These are phyloP conservation scores for Buphagus erythrorhynchus DNA, from an alignment of 2,797 vertebrate species.

Conservation along the genomic window DNA sequence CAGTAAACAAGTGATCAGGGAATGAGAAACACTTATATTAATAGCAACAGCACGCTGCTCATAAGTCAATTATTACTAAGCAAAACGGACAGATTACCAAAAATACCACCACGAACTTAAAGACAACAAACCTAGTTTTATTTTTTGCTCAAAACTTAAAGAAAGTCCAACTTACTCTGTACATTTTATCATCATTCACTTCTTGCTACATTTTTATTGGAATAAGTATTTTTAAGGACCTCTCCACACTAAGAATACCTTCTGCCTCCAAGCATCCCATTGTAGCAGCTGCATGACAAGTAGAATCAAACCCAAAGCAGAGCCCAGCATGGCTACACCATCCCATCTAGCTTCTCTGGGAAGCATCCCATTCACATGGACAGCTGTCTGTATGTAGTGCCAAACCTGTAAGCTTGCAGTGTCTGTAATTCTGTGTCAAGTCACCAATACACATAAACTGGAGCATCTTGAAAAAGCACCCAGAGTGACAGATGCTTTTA, in stretches of 20 bases:
- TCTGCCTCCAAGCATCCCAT: not conserved
- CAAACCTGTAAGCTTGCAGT: not conserved
- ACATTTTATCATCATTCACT: not conserved
- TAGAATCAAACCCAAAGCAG: accelerated
- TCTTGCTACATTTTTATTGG: not conserved
- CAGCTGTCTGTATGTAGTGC: not conserved
- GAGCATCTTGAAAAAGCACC: not conserved
- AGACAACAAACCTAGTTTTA: not conserved
- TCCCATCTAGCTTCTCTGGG: not conserved
- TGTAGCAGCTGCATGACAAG: not conserved
- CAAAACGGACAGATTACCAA: not conserved
- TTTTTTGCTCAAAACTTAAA: not conserved
- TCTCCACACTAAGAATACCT: not conserved
- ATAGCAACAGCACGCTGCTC: not conserved
- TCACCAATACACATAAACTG: not conserved
- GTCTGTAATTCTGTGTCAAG: not conserved
- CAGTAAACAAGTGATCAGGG: constrained; percentile 22
- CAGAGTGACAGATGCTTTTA: not conserved
- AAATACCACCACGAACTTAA: not conserved
- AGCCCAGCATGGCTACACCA: not conserved
- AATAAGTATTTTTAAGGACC: not conserved
- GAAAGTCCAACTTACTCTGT: not conserved
- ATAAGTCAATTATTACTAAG: not conserved
- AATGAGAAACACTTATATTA: constrained; percentile 29
- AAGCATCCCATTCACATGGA: accelerated